phyloP scores from a whole-genome alignment of 1,140 invertebrate species.

The Calliopsis andreniformis region DNA sequence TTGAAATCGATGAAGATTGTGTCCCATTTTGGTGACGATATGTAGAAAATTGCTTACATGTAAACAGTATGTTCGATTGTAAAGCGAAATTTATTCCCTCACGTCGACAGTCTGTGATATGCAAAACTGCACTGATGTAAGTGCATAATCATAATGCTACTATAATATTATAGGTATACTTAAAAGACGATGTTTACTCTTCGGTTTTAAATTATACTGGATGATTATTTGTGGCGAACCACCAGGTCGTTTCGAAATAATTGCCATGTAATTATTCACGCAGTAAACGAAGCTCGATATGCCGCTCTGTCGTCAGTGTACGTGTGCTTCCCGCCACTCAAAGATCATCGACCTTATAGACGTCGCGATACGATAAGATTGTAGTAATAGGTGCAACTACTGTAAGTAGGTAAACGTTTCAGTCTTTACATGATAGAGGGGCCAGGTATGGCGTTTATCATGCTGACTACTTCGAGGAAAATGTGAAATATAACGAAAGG shows the following conservation, averaged over 20 bases:
- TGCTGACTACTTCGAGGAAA: not conserved
- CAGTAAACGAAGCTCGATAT: slow-evolving; percentile 13
- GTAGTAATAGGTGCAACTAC: slow-evolving; percentile 48
- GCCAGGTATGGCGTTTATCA: not conserved
- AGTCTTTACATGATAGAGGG: slow-evolving; percentile 26
- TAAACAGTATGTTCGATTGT: too few species aligned
- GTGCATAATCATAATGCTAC: not conserved
- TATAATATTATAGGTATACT: not conserved
- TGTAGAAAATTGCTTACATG: too few species aligned
- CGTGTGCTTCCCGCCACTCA: slow-evolving; percentile 30
- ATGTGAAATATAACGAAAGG: not conserved
- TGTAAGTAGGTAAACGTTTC: slow-evolving; percentile 43
- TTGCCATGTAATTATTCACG: slow-evolving; percentile 26
- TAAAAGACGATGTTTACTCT: too few species aligned
- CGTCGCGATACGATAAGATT: slow-evolving; percentile 51
- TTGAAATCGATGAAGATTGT: too few species aligned
- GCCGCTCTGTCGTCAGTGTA: not conserved
- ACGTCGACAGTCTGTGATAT: too few species aligned
- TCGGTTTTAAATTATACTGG: not conserved
- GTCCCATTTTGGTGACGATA: too few species aligned
- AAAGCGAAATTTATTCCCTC: too few species aligned
- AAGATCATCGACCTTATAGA: slow-evolving; percentile 53
- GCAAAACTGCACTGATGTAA: not conserved
- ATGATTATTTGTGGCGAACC: slow-evolving; percentile 8
- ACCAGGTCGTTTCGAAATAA: slow-evolving; percentile 10